phyloP scores from a whole-genome alignment of 2,888 invertebrate species.

The Sarcophaga caerulescens region DNA sequence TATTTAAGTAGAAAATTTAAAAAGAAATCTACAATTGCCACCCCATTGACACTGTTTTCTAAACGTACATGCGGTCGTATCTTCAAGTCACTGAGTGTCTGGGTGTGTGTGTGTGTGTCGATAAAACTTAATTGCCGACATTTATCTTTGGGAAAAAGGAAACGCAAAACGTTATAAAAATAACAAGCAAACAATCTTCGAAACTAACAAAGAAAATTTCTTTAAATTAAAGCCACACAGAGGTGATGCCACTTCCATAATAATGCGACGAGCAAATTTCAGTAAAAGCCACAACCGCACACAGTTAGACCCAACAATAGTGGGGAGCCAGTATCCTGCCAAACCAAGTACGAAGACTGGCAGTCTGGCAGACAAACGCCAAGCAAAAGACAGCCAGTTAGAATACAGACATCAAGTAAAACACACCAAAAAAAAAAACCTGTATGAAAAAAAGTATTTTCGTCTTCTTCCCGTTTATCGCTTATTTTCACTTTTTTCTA shows the following conservation, averaged over 20 bases:
- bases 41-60: constrained; percentile 11
- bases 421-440: background rate
- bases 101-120: background rate
- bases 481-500: constrained; percentile 48
- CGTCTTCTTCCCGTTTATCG: background rate
- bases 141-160: constrained; percentile 56
- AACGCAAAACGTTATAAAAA: constrained; percentile 58
- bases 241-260: constrained; percentile 48
- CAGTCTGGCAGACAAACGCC: background rate
- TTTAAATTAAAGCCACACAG: constrained; percentile 58
- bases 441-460: background rate
- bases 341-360: background rate
- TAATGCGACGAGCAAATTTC: constrained; percentile 23
- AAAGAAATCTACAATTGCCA: constrained; percentile 13
- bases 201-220: constrained; percentile 55
- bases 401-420: constrained; percentile 31
- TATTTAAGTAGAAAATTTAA: background rate
- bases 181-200: constrained; percentile 60
- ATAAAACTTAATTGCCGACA: constrained; percentile 65
- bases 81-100: background rate
- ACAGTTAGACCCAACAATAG: constrained; percentile 40
- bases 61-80: background rate
- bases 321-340: constrained; percentile 21
- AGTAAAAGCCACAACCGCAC: constrained; percentile 45
- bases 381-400: constrained; percentile 13